phyloP scores from a whole-genome alignment of 2,797 vertebrate species.

The Oryzias dopingdopingensis region DNA sequence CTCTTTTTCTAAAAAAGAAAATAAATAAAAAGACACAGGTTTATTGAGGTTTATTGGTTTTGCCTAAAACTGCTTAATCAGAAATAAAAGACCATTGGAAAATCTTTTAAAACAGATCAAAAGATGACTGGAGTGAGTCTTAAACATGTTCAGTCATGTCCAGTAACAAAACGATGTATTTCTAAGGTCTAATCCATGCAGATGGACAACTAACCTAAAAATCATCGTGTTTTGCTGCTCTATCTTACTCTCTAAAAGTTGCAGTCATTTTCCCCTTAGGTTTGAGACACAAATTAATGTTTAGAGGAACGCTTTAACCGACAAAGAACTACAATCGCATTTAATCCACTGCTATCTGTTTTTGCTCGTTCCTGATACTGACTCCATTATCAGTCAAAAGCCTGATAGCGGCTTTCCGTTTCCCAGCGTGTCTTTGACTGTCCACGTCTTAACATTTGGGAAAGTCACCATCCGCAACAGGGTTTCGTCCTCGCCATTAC shows the following conservation, averaged over 20 bases:
- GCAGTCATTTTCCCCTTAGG: slow-evolving; percentile 14
- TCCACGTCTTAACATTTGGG: slow-evolving; percentile 53
- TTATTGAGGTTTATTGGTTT: too few relatives aligned
- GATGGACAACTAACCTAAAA: background rate
- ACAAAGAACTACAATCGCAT: slow-evolving; percentile 62
- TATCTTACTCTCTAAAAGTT: slow-evolving; percentile 12
- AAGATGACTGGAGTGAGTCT: too few relatives aligned
- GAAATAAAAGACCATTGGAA: too few relatives aligned
- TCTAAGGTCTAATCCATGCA: background rate
- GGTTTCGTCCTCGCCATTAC: slow-evolving; percentile 58
- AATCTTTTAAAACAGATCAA: too few relatives aligned
- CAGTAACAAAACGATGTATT: too few relatives aligned
- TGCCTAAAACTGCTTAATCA: too few relatives aligned
- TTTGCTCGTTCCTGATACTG: slow-evolving; percentile 58
- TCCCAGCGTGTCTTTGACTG: slow-evolving; percentile 65
- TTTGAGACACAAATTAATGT: slow-evolving; percentile 46
- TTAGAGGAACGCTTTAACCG: slow-evolving; percentile 29
- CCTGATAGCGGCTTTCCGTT: slow-evolving; percentile 67
- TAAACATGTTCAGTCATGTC: too few relatives aligned
- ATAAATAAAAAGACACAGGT: too few relatives aligned
- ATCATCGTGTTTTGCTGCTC: slow-evolving; percentile 8
- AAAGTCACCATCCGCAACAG: slow-evolving; percentile 62
- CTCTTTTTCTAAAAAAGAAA: too few relatives aligned
- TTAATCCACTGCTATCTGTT: slow-evolving; percentile 52
- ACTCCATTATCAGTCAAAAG: slow-evolving; percentile 68